phyloP scores from a whole-genome alignment of 2,797 vertebrate genomes.

The Myiothlypis coronata region DNA sequence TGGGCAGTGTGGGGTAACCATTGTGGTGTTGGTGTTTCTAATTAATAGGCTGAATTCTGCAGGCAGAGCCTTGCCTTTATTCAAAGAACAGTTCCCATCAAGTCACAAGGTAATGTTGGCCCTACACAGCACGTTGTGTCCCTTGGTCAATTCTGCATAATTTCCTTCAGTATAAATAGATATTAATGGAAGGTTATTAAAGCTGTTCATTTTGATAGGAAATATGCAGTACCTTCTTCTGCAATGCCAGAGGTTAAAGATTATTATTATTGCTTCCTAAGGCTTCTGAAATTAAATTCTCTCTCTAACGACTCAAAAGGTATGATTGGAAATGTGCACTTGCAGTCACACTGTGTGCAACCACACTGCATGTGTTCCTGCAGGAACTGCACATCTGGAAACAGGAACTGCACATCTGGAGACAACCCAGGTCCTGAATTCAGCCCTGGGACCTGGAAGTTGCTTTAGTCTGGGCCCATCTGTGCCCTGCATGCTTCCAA shows the following conservation, averaged over 20 bases:
- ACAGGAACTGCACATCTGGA: neutral
- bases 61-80: neutral
- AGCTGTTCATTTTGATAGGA: slow-evolving; percentile 27
- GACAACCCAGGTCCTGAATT: neutral
- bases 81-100: neutral
- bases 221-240: neutral
- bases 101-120: neutral
- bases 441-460: neutral
- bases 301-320: accelerated
- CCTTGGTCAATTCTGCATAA: neutral
- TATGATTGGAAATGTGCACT: neutral
- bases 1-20: neutral
- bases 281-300: slow-evolving; percentile 27
- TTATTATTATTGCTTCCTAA: slow-evolving; percentile 35
- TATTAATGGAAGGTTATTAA: neutral
- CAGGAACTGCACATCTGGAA: neutral
- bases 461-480: neutral
- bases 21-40: neutral
- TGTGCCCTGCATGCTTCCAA: neutral
- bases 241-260: slow-evolving; percentile 32
- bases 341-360: neutral
- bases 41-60: neutral
- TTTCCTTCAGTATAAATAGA: neutral
- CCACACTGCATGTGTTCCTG: neutral
- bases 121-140: neutral